Evolutionary conservation across 2,113 vertebrate species (phyloP).

Genomic region (Damaliscus lunatus): DNA sequence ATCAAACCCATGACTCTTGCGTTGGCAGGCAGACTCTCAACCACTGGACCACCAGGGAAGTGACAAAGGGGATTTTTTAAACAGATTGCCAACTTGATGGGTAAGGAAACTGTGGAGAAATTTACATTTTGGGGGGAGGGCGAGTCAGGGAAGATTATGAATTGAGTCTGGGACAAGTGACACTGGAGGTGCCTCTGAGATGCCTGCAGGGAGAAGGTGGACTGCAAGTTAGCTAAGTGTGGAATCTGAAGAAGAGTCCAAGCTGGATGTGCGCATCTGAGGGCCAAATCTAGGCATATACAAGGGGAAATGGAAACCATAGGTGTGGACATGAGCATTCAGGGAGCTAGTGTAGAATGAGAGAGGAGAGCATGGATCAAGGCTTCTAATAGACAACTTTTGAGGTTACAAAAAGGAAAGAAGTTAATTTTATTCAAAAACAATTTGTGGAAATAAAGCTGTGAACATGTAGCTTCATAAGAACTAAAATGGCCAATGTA

Average conservation of each 20-base stretch:
- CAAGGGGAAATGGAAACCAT: neutral
- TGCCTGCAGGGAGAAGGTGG: accelerated
- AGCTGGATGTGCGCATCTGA: accelerated
- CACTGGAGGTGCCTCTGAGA: neutral
- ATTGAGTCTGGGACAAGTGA: neutral
- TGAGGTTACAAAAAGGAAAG: neutral
- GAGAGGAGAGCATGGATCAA: neutral
- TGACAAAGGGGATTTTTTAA: neutral
- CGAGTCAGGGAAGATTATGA: neutral
- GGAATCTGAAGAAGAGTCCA: neutral
- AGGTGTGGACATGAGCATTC: neutral
- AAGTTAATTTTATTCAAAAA: neutral
- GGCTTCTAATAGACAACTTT: neutral
- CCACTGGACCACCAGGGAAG: neutral
- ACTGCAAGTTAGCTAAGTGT: neutral
- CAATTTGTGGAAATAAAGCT: neutral
- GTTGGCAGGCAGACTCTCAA: neutral
- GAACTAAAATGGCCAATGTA: neutral
- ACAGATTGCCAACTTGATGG: neutral
- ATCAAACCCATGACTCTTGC: neutral
- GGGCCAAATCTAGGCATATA: neutral
- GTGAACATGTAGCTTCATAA: neutral
- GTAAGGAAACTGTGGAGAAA: neutral
- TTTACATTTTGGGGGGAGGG: neutral
- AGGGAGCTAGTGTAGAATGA: neutral